These are phyloP conservation scores for Gulo gulo DNA, from an alignment of 2,113 vertebrate genomes.

Conservation along the genomic window DNA sequence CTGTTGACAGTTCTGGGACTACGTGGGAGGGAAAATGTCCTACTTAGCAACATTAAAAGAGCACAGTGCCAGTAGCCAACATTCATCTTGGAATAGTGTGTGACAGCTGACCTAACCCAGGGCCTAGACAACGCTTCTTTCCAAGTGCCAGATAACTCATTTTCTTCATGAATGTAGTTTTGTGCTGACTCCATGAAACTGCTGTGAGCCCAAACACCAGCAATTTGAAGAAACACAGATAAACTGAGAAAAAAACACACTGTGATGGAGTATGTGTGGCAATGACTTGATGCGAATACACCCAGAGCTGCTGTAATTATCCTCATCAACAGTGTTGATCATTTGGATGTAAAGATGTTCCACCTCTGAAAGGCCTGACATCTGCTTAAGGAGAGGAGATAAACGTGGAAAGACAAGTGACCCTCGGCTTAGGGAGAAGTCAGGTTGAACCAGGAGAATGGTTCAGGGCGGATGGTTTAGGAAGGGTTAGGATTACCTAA, in stretches of 20 bases:
- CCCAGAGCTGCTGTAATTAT: neutral
- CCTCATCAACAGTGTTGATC: neutral
- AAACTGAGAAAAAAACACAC: neutral
- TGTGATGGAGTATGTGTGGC: neutral
- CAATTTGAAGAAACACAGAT: neutral
- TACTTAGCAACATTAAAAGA: constrained; percentile 34
- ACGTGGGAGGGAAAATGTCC: neutral
- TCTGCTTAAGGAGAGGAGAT: neutral
- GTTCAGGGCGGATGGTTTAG: neutral
- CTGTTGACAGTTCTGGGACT: constrained; percentile 51
- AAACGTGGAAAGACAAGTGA: neutral
- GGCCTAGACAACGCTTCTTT: neutral
- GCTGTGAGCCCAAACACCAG: neutral
- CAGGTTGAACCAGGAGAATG: neutral
- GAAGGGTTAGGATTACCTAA: neutral
- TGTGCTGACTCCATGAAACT: constrained; percentile 7
- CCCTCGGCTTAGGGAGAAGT: neutral
- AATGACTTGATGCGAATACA: neutral
- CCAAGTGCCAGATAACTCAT: constrained; percentile 4
- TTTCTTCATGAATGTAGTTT: neutral
- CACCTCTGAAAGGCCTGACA: neutral
- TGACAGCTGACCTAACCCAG: neutral
- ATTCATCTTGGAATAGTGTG: neutral
- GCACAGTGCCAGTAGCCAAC: neutral
- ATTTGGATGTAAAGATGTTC: neutral